Evolutionary conservation across 2,113 vertebrate species (phyloP), one percentile per base, ranked within the genome.

Genomic region (Phodopus roborovskii): DNA sequence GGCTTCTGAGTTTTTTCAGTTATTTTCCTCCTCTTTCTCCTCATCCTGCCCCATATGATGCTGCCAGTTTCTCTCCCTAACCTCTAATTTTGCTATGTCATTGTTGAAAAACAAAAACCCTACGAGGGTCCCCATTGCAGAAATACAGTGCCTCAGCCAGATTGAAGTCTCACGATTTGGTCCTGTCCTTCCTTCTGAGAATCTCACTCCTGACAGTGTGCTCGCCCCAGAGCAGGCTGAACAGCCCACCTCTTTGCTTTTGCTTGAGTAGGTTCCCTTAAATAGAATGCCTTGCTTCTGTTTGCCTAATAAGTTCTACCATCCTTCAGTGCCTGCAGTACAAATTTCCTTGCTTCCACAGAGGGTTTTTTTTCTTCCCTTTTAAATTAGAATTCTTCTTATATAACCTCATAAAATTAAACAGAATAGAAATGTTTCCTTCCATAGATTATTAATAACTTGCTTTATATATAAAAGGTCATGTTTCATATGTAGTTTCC

Each of bases 381-480:
- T 64, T 26, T 95, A 39, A 91, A 33, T 84, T 48, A 91, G n/a
- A 73, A 73, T 75, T 62, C 42, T 33, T 88, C 50, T 60, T 10
- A 12, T 87, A 26, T 85, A 26, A 75, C 78, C n/a, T 88, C 71
- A 81, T 60, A 84, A 79, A 88, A 24, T 73, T 78, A 56, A 92
- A n/a, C 58, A 91, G 30, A 90, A 81, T 88, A 73, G 78, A 95
- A 91, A 78, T 60, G 48, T 58, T 83, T 89, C 12, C 90, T 94
- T 28, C 26, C 68, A 94, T 36, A 88, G 58, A 88, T 87, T 56
- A 48, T 48, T 75, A 33, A 42, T 70, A 84, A 78, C 33, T 15
- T 70, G 19, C 53, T 86, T 50, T 68, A 50, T n/a, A 26, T 50
- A 36, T 53, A 68, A 70, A 68, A 70, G 45, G 24, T 24, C 20